Conservation (phyloP, 2,888 invertebrate species). For the Raillietiella orientalis region DNA sequence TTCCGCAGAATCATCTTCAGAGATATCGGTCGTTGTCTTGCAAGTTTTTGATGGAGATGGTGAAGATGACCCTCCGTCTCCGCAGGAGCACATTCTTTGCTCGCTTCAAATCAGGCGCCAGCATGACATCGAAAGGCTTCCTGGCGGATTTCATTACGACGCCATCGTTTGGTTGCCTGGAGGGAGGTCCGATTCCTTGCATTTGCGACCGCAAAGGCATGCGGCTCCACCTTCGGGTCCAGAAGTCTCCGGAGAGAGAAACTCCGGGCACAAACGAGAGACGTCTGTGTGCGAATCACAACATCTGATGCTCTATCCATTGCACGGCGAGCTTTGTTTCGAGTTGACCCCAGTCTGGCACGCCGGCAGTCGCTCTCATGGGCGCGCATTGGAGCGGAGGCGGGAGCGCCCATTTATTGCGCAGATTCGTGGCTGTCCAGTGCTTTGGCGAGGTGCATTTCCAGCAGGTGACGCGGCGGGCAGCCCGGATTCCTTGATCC, state of each 20-base stretch:
- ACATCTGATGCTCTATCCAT: too few species aligned
- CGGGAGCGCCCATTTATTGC: too few species aligned
- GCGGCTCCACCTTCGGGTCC: too few species aligned
- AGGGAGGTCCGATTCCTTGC: too few species aligned
- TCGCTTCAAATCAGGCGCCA: constrained; percentile 24
- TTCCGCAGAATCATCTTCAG: neutral
- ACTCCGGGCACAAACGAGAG: too few species aligned
- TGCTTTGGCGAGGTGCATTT: too few species aligned
- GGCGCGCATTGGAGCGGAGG: too few species aligned
- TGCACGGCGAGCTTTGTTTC: constrained; percentile 2
- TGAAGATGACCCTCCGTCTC: constrained; percentile 18
- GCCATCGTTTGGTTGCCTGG: too few species aligned
- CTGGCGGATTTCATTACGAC: constrained; percentile 27
- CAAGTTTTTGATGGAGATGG: constrained; percentile 23
- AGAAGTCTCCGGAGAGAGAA: too few species aligned
- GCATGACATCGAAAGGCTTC: constrained; percentile 36
- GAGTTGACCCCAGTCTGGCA: constrained; percentile 14
- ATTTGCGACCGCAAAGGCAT: too few species aligned
- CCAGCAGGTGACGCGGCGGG: constrained; percentile 26
- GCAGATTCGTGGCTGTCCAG: too few species aligned
- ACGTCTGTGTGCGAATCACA: too few species aligned
- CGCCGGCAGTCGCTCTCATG: constrained; percentile 27
- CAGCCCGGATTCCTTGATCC: constrained; percentile 23
- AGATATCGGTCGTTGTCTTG: constrained; percentile 5
- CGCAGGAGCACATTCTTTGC: constrained; percentile 27